Base-by-base conservation (phyloP, 1,140 invertebrate species). In the Hycleus cichorii region DNA sequence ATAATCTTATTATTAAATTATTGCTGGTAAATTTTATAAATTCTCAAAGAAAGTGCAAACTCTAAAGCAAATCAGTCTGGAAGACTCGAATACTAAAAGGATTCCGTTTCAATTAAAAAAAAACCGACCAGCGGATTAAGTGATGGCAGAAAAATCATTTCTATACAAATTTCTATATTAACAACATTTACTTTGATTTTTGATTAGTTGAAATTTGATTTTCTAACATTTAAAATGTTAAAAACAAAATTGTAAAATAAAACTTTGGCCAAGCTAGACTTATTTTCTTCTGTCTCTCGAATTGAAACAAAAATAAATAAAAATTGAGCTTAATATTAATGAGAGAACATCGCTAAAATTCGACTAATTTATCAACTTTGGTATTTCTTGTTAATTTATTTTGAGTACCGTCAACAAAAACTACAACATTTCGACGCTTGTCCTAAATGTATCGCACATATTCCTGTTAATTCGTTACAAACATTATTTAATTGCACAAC, bases 401-500 rank as follows among this genome's bases (percentile, higher is more conserved):
- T 42, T 10, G 40, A 42, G 38, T 27, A 55, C 75, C 32, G 43
- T 55, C 44, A 83, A 76, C 80, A 82, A 52, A 81, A 78, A 67
- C 78, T 81, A 65, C 81, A 81, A 58, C 80, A 81, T 64, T 82
- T 81, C 32, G 78, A 79, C 18, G 77, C 72, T 49, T 80, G 77
- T 45, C 77, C 78, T 40, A 81, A 70, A 66, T 83, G 81, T 43
- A 80, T 73, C 32, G 79, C 77, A 64, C 81, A 83, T 43, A 81
- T 76, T 0, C 75, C 69, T 3, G 77, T 76, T 49, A 80, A 24
- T n/a, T 72, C 76, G 18, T 62, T 65, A 64, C 77, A 77, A 4
- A 74, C 73, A 46, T 77, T 76, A 26, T 74, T 74, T 64, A 64
- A 73, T 67, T 63, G 63, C 64, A 69, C 52, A 69, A 67, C 66